Conservation (phyloP, 2,888 invertebrate species). For the Melipona beecheii region DNA sequence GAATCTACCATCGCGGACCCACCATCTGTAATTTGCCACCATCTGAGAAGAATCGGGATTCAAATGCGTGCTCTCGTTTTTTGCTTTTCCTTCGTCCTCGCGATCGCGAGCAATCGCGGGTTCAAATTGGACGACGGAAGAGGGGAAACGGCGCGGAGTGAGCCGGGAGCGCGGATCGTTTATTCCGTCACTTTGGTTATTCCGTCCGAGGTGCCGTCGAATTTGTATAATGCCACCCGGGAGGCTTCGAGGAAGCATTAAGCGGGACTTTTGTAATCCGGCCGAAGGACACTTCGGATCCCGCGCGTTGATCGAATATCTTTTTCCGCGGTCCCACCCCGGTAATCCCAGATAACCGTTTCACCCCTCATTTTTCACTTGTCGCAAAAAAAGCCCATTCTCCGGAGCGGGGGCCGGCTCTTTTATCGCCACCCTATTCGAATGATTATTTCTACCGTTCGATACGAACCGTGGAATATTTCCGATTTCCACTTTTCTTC, state of each 20-base stretch:
- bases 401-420: background rate
- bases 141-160: background rate
- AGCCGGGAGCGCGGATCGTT: constrained; percentile 16
- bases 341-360: constrained; percentile 28
- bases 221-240: constrained; percentile 53
- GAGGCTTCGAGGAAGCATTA: constrained; percentile 28
- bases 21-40: background rate
- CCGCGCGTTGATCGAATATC: constrained; percentile 41
- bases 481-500: background rate
- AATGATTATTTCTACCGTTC: background rate
- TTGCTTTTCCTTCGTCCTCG: background rate
- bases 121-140: background rate
- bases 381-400: constrained; percentile 24
- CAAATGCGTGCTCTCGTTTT: background rate
- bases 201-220: constrained; percentile 34
- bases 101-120: background rate
- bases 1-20: constrained; percentile 1
- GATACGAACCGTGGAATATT: constrained; percentile 2
- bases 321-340: constrained; percentile 21
- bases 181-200: constrained; percentile 30
- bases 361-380: constrained; percentile 35
- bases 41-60: background rate
- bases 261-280: constrained; percentile 29
- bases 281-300: constrained; percentile 23
- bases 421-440: constrained; percentile 1